These are phyloP conservation scores for Drosophila meridionalis DNA, from an alignment of 2,888 invertebrate genomes.

Conservation along the genomic window DNA sequence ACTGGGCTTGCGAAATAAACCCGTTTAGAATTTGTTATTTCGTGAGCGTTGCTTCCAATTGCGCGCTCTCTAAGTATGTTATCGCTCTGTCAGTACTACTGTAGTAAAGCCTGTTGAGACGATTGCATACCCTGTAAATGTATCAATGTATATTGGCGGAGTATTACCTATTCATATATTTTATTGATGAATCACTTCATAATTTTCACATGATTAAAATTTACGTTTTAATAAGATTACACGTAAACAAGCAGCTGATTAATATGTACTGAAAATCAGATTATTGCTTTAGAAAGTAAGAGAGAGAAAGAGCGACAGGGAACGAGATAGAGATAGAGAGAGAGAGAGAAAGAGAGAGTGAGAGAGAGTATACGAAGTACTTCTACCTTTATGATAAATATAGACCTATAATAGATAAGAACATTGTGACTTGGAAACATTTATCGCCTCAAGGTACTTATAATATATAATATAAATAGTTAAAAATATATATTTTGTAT, in stretches of 20 bases:
- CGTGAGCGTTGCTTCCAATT: background rate
- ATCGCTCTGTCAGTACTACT: background rate
- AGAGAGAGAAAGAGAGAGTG: background rate
- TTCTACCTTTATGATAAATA: background rate
- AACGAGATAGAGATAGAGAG: background rate
- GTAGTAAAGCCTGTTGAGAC: background rate
- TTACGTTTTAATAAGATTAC: background rate
- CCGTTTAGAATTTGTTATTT: background rate
- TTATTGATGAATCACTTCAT: background rate
- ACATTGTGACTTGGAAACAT: background rate
- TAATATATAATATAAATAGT: background rate
- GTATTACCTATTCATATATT: background rate
- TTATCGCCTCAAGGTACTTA: slow-evolving; percentile 1
- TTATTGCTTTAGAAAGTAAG: background rate
- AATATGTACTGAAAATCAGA: background rate
- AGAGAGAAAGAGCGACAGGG: background rate
- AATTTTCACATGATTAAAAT: background rate
- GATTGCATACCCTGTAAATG: slow-evolving; percentile 1
- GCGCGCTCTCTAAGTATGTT: background rate
- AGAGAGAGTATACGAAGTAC: background rate
- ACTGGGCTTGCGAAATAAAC: background rate
- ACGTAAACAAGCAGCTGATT: background rate
- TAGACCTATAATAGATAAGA: slow-evolving; percentile 2
- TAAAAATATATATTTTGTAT: background rate
- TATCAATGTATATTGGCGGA: background rate